A percentile compares a stretch with the other conserved stretches of the same genome.
phyloP scores from a whole-genome alignment of 2,888 invertebrate species.

The Agrochola circellaris region DNA sequence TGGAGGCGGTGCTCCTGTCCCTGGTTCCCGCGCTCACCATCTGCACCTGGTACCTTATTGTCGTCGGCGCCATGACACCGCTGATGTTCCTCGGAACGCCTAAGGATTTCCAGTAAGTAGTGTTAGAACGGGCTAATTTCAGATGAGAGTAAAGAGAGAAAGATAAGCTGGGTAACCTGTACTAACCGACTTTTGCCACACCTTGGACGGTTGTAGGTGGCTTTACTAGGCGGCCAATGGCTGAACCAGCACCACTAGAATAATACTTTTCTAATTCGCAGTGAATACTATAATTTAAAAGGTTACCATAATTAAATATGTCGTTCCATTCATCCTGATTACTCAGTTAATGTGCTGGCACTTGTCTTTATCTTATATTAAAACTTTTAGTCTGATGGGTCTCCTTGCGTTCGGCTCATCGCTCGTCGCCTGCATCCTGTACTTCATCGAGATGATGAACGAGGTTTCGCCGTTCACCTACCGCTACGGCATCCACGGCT shows the following conservation, averaged over 20 bases:
- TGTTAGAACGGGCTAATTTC: background rate
- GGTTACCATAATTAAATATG: background rate
- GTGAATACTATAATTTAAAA: background rate
- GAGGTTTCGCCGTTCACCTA: constrained; percentile 87
- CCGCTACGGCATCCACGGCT: constrained; percentile 89
- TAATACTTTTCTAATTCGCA: background rate
- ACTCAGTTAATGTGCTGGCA: background rate
- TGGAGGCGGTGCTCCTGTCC: constrained; percentile 89
- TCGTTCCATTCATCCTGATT: background rate
- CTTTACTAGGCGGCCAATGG: background rate
- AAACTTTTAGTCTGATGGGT: constrained; percentile 90
- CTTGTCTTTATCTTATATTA: background rate
- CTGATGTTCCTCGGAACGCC: constrained; percentile 93
- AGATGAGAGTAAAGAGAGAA: background rate
- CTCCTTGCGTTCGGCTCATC: constrained; percentile 92
- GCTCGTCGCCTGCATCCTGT: constrained; percentile 91
- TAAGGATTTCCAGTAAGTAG: constrained; percentile 93
- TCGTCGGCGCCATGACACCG: constrained; percentile 91
- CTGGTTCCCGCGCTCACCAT: constrained; percentile 89
- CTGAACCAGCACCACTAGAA: background rate
- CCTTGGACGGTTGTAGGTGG: background rate
- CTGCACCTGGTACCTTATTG: constrained; percentile 92
- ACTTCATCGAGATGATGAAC: constrained; percentile 91
- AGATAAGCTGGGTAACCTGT: too few relatives aligned
- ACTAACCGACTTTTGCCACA: background rate